phyloP scores from a whole-genome alignment of 2,888 invertebrate genomes.

The Listrodromus nycthemerus region DNA sequence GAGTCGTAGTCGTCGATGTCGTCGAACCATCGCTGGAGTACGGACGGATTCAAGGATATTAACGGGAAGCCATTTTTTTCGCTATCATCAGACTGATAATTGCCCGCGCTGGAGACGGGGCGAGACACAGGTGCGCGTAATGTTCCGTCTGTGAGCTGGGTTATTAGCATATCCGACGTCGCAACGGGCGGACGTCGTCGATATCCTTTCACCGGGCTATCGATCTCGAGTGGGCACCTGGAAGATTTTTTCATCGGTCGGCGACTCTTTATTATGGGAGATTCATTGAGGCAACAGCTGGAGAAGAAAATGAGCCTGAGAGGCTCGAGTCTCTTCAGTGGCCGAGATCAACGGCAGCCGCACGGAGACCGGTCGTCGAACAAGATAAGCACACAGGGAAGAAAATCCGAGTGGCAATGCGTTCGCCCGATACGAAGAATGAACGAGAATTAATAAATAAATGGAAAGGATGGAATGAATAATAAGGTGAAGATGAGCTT shows the following conservation, averaged over 20 bases:
- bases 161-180: slow-evolving; percentile 21
- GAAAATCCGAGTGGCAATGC: background rate
- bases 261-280: background rate
- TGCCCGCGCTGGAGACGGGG: background rate
- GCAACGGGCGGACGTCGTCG: slow-evolving; percentile 41
- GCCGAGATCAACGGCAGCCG: slow-evolving; percentile 53
- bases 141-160: slow-evolving; percentile 1
- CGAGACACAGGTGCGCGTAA: slow-evolving; percentile 8
- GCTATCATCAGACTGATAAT: slow-evolving; percentile 42
- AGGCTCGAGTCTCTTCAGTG: slow-evolving; percentile 46
- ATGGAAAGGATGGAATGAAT: background rate
- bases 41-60: background rate
- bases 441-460: background rate
- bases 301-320: slow-evolving; percentile 28
- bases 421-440: slow-evolving; percentile 23
- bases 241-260: slow-evolving; percentile 31
- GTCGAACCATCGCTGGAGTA: background rate
- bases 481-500: background rate
- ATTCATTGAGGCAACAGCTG: slow-evolving; percentile 2
- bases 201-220: slow-evolving; percentile 44
- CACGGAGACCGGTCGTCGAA: background rate
- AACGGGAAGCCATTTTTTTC: background rate
- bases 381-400: background rate
- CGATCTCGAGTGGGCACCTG: slow-evolving; percentile 2
- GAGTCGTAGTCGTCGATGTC: background rate